These are phyloP conservation scores for Ginglymostoma cirratum DNA, from an alignment of 2,113 vertebrate genomes.

Conservation along the genomic window DNA sequence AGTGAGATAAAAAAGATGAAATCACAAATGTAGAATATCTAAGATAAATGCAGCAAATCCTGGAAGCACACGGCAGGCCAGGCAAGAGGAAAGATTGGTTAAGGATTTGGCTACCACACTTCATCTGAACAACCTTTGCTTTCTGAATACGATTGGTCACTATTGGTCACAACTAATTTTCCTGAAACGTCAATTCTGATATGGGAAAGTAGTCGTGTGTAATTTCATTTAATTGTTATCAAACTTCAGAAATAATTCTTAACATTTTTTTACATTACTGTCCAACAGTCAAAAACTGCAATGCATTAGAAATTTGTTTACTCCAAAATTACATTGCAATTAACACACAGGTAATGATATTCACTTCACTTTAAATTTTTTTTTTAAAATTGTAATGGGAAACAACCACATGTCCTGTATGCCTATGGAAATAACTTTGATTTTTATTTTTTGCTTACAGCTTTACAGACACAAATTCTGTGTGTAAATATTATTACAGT, in stretches of 20 bases:
- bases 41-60: neutral
- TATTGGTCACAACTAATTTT: neutral
- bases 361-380: neutral
- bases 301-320: neutral
- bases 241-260: neutral
- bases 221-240: neutral
- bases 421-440: neutral
- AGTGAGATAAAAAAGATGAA: neutral
- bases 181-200: neutral
- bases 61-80: neutral
- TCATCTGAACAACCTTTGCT: neutral
- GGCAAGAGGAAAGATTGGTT: neutral
- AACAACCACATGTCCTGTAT: neutral
- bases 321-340: neutral
- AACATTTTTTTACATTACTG: neutral
- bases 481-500: neutral
- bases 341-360: neutral
- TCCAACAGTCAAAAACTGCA: neutral
- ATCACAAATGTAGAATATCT: neutral
- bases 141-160: neutral
- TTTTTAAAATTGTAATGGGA: neutral
- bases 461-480: neutral
- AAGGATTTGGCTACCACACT: neutral
- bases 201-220: neutral
- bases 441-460: neutral